phyloP scores from a whole-genome alignment of 2,797 vertebrate genomes.

The Tapera naevia region DNA sequence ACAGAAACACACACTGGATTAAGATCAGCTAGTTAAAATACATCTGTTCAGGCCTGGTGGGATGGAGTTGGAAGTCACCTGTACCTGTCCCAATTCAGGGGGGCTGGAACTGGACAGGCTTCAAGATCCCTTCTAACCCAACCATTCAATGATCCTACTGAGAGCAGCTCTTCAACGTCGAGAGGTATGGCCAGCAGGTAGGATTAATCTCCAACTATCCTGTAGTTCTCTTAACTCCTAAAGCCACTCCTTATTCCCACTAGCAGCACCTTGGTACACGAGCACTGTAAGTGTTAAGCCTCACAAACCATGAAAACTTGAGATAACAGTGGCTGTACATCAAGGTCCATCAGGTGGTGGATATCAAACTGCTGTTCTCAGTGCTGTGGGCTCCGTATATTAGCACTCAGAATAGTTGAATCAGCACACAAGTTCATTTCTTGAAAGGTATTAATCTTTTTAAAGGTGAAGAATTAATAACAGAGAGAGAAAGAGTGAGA shows the following conservation, averaged over 20 bases:
- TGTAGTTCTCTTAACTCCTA: constrained; percentile 46
- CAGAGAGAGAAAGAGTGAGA: constrained; percentile 37
- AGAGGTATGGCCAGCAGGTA: constrained; percentile 15
- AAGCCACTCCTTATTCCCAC: constrained; percentile 47
- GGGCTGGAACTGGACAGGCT: too few species aligned
- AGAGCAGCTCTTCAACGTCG: constrained; percentile 2
- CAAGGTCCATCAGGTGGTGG: constrained; percentile 65
- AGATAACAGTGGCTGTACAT: constrained; percentile 66
- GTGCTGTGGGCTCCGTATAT: constrained; percentile 66
- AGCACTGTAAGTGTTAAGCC: constrained; percentile 66
- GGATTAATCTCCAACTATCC: constrained; percentile 54
- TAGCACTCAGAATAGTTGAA: constrained; percentile 74
- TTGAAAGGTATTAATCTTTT: constrained; percentile 72
- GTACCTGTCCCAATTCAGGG: not conserved
- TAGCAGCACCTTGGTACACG: constrained; percentile 39
- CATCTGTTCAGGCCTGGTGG: not conserved
- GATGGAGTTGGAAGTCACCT: not conserved
- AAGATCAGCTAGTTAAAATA: not conserved
- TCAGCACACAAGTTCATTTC: constrained; percentile 73
- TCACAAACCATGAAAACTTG: constrained; percentile 60
- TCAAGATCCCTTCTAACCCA: too few species aligned
- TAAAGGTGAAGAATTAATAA: constrained; percentile 70
- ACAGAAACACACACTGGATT: not conserved
- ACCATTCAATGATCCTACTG: too few species aligned
- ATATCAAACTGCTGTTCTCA: constrained; percentile 69